These are phyloP conservation scores for Australoheros scitulus DNA, from an alignment of 2,113 vertebrate species.

Conservation along the genomic window DNA sequence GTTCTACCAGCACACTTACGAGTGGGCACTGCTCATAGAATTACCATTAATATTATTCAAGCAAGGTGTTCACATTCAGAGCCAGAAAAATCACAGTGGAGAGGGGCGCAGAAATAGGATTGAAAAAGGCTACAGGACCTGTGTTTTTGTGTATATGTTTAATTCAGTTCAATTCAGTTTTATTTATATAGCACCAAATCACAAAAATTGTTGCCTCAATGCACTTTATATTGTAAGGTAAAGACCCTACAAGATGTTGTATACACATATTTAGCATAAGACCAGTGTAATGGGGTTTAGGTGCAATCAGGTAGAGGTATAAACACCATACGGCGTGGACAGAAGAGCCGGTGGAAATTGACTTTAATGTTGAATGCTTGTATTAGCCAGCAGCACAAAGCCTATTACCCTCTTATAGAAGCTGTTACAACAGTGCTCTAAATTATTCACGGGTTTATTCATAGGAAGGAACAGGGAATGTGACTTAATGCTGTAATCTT, in stretches of 20 bases:
- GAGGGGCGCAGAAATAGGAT: slow-evolving; percentile 46
- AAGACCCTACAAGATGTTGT: background rate
- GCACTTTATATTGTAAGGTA: too few relatives aligned
- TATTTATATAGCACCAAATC: too few relatives aligned
- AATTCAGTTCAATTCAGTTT: too few relatives aligned
- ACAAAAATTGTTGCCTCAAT: too few relatives aligned
- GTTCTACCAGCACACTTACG: slow-evolving; percentile 51
- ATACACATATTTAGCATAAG: slow-evolving; percentile 2
- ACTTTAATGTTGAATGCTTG: slow-evolving; percentile 65
- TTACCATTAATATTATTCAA: slow-evolving; percentile 74
- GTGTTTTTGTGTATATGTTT: slow-evolving; percentile 8
- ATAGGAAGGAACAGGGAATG: slow-evolving; percentile 1
- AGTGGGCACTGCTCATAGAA: slow-evolving; percentile 54
- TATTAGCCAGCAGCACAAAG: slow-evolving; percentile 43
- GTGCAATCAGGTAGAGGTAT: slow-evolving; percentile 40
- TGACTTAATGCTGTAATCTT: slow-evolving; percentile 47
- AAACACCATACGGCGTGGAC: slow-evolving; percentile 48
- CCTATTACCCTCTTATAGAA: slow-evolving; percentile 38
- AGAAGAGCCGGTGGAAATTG: slow-evolving; percentile 58
- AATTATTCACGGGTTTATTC: slow-evolving; percentile 35
- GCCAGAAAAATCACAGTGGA: slow-evolving; percentile 43
- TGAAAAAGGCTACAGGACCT: slow-evolving; percentile 24
- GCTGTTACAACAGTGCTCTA: slow-evolving; percentile 18
- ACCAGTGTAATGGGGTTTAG: slow-evolving; percentile 34
- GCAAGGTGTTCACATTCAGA: slow-evolving; percentile 40